A percentile compares a stretch with the other conserved stretches of the same genome.
These are phyloP conservation scores for Tinamus guttatus DNA, from an alignment of 2,113 vertebrate genomes.

Conservation along the genomic window DNA sequence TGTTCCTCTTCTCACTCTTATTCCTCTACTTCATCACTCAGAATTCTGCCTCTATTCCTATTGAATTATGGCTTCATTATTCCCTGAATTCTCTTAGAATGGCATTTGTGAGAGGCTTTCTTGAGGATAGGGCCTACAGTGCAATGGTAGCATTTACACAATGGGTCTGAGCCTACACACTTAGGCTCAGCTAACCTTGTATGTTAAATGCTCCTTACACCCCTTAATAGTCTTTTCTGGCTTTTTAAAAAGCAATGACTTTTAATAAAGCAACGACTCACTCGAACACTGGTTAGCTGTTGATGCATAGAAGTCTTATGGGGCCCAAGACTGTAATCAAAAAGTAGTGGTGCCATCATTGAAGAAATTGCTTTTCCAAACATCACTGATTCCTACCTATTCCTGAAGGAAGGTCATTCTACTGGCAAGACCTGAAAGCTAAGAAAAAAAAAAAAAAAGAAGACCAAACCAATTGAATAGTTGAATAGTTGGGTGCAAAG, in stretches of 20 bases:
- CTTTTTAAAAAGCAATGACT: not conserved
- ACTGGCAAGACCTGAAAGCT: not conserved
- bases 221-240: not conserved
- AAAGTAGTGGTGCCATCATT: not conserved
- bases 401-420: not conserved
- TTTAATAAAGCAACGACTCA: not conserved
- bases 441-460: rapidly evolving
- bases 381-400: not conserved
- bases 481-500: not conserved
- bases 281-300: not conserved
- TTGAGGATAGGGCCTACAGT: rapidly evolving
- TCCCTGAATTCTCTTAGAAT: not conserved
- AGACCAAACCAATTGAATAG: not conserved
- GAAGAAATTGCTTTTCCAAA: not conserved
- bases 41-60: not conserved
- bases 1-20: not conserved
- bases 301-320: not conserved
- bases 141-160: rapidly evolving
- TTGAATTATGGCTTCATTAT: not conserved
- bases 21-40: not conserved
- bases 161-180: rapidly evolving
- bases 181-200: not conserved
- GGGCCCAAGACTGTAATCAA: not conserved
- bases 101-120: not conserved
- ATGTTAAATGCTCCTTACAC: not conserved